These are phyloP conservation scores for Tenthredo amoena DNA, from an alignment of 2,888 invertebrate genomes.

Conservation along the genomic window DNA sequence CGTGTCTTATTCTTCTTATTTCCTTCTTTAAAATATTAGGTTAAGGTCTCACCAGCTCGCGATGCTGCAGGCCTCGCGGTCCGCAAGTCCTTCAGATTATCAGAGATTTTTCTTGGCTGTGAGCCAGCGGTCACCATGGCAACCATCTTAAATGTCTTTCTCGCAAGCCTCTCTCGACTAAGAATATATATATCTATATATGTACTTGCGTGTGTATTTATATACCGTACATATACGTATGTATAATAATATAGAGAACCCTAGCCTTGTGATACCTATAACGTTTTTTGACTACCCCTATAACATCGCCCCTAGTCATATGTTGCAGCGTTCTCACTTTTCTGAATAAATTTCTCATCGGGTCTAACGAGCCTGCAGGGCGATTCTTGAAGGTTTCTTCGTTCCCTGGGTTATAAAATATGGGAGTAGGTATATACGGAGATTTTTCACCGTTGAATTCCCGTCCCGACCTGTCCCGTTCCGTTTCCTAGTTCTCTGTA, in stretches of 20 bases:
- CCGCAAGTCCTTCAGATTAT: slow-evolving; percentile 68
- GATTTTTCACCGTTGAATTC: neutral
- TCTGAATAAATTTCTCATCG: slow-evolving; percentile 14
- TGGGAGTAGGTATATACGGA: neutral
- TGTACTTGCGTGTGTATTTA: neutral
- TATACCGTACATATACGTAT: neutral
- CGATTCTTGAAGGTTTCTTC: neutral
- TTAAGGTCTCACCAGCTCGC: slow-evolving; percentile 66
- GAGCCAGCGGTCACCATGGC: slow-evolving; percentile 72
- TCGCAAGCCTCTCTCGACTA: neutral
- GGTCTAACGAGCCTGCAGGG: neutral
- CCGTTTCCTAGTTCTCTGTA: neutral
- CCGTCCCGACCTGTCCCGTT: neutral
- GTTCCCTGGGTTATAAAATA: neutral
- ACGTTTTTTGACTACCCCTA: slow-evolving; percentile 48
- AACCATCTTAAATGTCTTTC: slow-evolving; percentile 70
- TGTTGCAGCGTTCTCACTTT: slow-evolving; percentile 10
- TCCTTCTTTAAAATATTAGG: slow-evolving; percentile 65
- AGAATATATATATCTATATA: neutral
- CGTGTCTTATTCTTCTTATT: slow-evolving; percentile 35
- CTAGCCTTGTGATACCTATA: neutral
- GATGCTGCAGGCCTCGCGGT: slow-evolving; percentile 22
- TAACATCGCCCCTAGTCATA: slow-evolving; percentile 57
- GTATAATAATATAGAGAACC: neutral
- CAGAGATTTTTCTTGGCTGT: slow-evolving; percentile 70